phyloP scores from a whole-genome alignment of 1,140 invertebrate species.

The Ceratosolen fusciceps region DNA sequence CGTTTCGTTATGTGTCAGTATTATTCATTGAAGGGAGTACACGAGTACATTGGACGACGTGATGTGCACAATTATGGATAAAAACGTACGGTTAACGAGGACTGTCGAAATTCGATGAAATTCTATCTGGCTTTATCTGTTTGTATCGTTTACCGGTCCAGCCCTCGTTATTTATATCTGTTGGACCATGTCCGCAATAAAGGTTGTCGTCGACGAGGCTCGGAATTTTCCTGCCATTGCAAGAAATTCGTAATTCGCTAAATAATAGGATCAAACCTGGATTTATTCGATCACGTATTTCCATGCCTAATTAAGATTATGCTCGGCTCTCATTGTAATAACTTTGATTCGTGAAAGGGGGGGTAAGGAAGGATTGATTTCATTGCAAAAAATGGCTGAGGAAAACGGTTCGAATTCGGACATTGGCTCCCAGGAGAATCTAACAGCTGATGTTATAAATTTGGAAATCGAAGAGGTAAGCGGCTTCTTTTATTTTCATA shows the following conservation, averaged over 20 bases:
- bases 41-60: too few species aligned
- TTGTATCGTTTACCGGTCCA: slow-evolving; percentile 39
- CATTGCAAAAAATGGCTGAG: slow-evolving; percentile 67
- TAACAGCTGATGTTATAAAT: slow-evolving; percentile 72
- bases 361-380: background rate
- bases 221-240: background rate
- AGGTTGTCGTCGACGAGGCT: background rate
- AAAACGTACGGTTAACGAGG: background rate
- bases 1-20: too few species aligned
- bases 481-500: background rate
- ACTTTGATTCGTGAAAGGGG: background rate
- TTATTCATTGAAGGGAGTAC: too few species aligned
- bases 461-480: slow-evolving; percentile 79
- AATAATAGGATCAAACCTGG: too few species aligned
- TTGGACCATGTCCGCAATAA: background rate
- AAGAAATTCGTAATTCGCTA: background rate
- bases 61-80: too few species aligned
- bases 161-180: background rate
- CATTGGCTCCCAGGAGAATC: slow-evolving; percentile 77
- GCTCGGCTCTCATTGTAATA: background rate
- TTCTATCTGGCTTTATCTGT: slow-evolving; percentile 12
- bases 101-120: slow-evolving; percentile 13
- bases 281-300: too few species aligned
- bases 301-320: too few species aligned
- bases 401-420: slow-evolving; percentile 76